Percentiles rank a stretch among this genome's conserved stretches.
Conservation (phyloP, 2,797 vertebrate species). For the Atherinosoma microstoma region DNA sequence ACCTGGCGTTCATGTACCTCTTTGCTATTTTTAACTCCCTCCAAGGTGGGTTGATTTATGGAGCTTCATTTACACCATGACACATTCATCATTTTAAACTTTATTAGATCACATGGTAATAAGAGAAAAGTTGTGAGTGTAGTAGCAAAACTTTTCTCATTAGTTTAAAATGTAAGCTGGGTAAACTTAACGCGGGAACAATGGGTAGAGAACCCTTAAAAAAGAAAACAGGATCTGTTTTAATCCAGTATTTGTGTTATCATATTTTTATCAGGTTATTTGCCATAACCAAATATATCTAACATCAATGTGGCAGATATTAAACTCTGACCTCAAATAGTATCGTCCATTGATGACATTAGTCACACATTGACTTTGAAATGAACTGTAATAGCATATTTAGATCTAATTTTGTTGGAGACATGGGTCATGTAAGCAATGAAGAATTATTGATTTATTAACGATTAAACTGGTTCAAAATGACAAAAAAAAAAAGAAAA, state of each 20-base stretch:
- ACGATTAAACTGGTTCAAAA: too few relatives aligned
- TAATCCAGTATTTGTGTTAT: neutral
- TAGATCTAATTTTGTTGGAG: too few relatives aligned
- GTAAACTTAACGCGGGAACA: neutral
- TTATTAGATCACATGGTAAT: neutral
- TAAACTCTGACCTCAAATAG: too few relatives aligned
- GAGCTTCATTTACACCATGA: neutral
- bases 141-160: neutral
- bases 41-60: conserved; percentile 85
- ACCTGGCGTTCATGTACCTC: conserved; percentile 92
- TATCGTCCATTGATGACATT: too few relatives aligned
- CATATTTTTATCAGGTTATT: neutral
- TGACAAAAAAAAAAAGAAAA: neutral
- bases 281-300: too few relatives aligned
- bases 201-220: neutral
- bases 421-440: too few relatives aligned
- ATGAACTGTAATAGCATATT: too few relatives aligned
- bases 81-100: neutral
- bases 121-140: neutral
- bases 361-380: too few relatives aligned
- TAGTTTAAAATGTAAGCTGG: neutral
- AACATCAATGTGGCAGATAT: too few relatives aligned
- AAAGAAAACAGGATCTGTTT: neutral
- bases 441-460: too few relatives aligned
- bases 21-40: conserved; percentile 96